Conservation (phyloP, 2,113 vertebrate species). For the Laticauda laticaudata region DNA sequence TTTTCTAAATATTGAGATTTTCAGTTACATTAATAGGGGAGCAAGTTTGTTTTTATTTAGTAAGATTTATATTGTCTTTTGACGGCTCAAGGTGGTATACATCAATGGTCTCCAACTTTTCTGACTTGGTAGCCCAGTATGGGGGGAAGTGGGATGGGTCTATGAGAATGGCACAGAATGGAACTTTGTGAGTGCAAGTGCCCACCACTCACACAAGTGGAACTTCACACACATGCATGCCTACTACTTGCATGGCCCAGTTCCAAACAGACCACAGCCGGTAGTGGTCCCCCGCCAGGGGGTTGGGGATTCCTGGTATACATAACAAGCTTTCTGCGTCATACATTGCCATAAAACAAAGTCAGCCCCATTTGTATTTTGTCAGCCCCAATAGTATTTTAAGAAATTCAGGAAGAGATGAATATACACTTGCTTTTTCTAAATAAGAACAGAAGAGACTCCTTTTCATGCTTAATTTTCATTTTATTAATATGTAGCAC, state of each 20-base stretch:
- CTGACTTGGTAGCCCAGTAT: background rate
- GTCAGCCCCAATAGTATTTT: background rate
- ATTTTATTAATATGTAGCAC: background rate
- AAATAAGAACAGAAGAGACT: background rate
- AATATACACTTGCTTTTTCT: background rate
- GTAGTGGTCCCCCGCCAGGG: too few relatives aligned
- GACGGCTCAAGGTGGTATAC: background rate
- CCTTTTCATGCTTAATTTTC: background rate
- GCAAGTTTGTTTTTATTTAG: background rate
- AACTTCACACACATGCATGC: background rate
- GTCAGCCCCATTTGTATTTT: background rate
- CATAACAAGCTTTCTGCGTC: background rate
- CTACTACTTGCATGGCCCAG: background rate
- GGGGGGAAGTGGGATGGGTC: background rate
- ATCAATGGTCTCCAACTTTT: background rate
- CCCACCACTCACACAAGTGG: background rate
- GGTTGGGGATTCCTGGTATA: too few relatives aligned
- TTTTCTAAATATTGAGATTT: accelerated
- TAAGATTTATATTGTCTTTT: background rate
- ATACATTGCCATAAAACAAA: background rate
- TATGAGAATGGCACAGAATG: background rate
- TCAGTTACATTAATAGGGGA: background rate
- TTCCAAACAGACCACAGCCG: background rate
- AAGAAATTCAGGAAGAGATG: background rate
- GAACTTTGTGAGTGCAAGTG: background rate